Evolutionary conservation across 2,888 invertebrate species (phyloP), one percentile per base, ranked within the genome.

Genomic region (Epirrhoe tristata): DNA sequence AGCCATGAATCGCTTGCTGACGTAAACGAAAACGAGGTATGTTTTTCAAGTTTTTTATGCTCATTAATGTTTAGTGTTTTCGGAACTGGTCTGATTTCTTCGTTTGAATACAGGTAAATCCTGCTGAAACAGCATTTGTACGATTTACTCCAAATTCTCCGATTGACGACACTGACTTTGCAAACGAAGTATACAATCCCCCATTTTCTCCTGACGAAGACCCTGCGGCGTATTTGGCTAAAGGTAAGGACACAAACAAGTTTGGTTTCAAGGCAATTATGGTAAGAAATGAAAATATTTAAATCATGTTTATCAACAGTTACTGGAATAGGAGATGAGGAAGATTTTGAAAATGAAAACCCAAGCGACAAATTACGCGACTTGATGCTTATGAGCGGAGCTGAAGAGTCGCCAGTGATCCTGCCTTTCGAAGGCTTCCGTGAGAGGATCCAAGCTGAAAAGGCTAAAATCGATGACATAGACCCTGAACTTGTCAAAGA

Each of bases 171-270:
- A 94, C 95, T 2, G 95, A 96, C 74, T 97, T 95, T 81, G 96
- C 97, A n/a, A 97, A 97, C 79, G 97, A 97, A 89, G 94, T 97
- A 14, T 97, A 96, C 83, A 96, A 95, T 83, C 97, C 97, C 31
- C 96, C 97, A 63, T 79, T 94, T 67, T 86, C 90, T 54, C 93
- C 94, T 60, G 93, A 92, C 50, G 93, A 94, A 70, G 89, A 90
- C 66, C 84, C 86, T 7, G 78, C 85, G 58, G 78, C 86, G 55
- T 88, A 83, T 67, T 70, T 89, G 67, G 72, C 83, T 12, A 86
- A 89, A 86, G 89, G 91, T 91, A 54, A 34, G 51, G 10, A 17
- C 17, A 50, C 6, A 48, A 0, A 34, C 17, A 60, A 43, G 8
- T 16, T 48, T 1, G 8, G 14, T 52, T 6, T n/a, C 24, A 36